Percentiles rank a stretch among this genome's conserved stretches.
Conservation (phyloP, 1,140 invertebrate genomes). For the Bombus vancouverensis region DNA sequence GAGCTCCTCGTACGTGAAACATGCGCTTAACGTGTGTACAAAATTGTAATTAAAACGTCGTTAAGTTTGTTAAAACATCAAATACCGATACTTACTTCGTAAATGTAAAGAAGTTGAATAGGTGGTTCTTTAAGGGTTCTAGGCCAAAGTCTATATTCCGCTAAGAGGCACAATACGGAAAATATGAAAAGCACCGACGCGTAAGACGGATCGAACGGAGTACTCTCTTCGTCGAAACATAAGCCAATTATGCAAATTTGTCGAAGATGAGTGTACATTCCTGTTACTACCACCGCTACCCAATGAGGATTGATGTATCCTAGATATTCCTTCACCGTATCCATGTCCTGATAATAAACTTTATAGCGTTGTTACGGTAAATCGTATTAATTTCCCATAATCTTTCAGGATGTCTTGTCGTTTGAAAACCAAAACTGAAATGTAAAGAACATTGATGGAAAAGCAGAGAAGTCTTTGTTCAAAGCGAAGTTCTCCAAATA, state of each 20-base stretch:
- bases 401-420: too few relatives aligned
- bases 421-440: too few relatives aligned
- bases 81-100: slow-evolving; percentile 71
- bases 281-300: slow-evolving; percentile 75
- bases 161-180: slow-evolving; percentile 77
- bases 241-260: slow-evolving; percentile 80
- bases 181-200: slow-evolving; percentile 77
- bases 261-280: slow-evolving; percentile 78
- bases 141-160: slow-evolving; percentile 80
- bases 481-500: background rate
- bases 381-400: background rate
- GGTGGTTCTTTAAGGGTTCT: slow-evolving; percentile 79
- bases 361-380: too few relatives aligned
- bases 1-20: too few relatives aligned
- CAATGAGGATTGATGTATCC: slow-evolving; percentile 78
- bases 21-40: too few relatives aligned
- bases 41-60: too few relatives aligned
- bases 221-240: slow-evolving; percentile 71
- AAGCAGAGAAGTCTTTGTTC: background rate
- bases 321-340: slow-evolving; percentile 68
- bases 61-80: background rate
- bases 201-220: slow-evolving; percentile 74
- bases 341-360: slow-evolving; percentile 62
- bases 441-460: background rate
- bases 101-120: slow-evolving; percentile 77